Conservation (phyloP, 2,888 invertebrate species). For the Tanypteryx hageni region DNA sequence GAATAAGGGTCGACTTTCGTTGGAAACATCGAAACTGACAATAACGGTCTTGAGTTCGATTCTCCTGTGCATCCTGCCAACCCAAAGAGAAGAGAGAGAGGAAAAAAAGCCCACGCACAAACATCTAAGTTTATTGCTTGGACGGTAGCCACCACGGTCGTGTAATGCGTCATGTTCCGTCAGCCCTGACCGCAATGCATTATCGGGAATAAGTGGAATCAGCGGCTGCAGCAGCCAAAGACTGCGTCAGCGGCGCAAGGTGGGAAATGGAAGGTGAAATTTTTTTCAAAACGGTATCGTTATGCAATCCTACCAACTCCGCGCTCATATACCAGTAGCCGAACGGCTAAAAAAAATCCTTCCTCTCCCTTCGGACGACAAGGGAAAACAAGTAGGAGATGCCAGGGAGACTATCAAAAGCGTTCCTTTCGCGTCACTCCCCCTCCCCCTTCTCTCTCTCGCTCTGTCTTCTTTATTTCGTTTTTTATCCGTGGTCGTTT, state of each 20-base stretch:
- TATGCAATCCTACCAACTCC: background rate
- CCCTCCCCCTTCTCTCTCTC: too few species aligned
- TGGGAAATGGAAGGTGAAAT: background rate
- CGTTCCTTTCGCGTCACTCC: background rate
- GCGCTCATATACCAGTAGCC: slow-evolving; percentile 15
- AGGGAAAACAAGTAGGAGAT: background rate
- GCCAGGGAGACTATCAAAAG: background rate
- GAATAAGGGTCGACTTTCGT: background rate
- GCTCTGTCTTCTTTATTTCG: too few species aligned
- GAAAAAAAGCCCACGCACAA: background rate
- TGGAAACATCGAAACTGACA: background rate
- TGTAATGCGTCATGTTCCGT: slow-evolving; percentile 32
- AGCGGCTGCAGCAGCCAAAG: background rate
- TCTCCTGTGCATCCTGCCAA: background rate
- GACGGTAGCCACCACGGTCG: slow-evolving; percentile 10
- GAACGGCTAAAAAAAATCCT: background rate
- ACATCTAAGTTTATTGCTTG: background rate
- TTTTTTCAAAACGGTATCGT: background rate
- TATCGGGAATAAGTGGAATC: background rate
- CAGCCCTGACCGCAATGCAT: slow-evolving; percentile 32
- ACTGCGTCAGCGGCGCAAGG: background rate
- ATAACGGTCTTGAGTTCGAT: background rate
- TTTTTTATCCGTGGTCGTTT: background rate
- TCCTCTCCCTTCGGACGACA: background rate
- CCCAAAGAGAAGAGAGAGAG: background rate